phyloP scores from a whole-genome alignment of 2,113 vertebrate species.

The Candoia aspera region DNA sequence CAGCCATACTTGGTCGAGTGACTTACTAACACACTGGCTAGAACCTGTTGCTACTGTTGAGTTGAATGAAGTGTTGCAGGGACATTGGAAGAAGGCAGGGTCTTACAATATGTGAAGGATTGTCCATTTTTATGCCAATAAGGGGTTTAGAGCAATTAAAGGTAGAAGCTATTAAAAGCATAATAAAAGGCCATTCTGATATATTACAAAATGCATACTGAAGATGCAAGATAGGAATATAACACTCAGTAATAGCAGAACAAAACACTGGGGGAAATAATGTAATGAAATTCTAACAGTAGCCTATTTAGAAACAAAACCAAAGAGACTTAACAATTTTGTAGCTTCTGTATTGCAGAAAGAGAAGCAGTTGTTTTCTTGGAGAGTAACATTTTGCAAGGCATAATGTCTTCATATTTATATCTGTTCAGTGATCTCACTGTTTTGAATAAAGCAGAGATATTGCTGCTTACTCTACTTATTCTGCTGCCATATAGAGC shows the following conservation, averaged over 20 bases:
- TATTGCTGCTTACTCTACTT: not conserved
- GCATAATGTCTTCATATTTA: not conserved
- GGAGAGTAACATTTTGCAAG: not conserved
- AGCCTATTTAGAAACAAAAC: not conserved
- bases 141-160: not conserved
- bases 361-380: not conserved
- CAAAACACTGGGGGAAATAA: not conserved
- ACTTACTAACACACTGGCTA: not conserved
- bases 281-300: not conserved
- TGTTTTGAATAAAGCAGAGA: not conserved
- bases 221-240: not conserved
- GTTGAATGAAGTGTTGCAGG: not conserved
- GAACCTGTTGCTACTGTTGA: constrained; percentile 33
- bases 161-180: not conserved
- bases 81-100: not conserved
- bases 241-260: not conserved
- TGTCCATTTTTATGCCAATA: not conserved
- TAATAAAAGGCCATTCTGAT: not conserved
- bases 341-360: not conserved
- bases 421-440: not conserved
- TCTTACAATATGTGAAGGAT: not conserved
- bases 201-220: not conserved
- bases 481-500: not conserved
- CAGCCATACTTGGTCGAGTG: constrained; percentile 18
- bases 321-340: not conserved